Evolutionary conservation across 2,888 invertebrate species (phyloP), one percentile per base, ranked within the genome.

Genomic region (Agonopterix subpropinquella): DNA sequence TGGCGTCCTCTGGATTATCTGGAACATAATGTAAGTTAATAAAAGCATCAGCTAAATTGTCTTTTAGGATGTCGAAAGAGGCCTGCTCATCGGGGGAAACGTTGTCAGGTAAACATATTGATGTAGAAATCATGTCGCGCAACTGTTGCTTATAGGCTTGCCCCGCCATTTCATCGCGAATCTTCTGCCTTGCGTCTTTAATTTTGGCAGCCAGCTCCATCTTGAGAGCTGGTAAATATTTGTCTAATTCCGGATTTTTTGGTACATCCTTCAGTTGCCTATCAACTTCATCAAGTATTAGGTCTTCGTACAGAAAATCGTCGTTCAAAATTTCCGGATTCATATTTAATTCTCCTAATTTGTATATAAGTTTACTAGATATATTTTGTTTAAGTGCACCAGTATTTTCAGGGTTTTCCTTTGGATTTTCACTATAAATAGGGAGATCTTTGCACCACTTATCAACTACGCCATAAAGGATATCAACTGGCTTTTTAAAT

Each of bases 41-140:
- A 53, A 73, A 83, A 10, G 79, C 76, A 47, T 83, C 78, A 10
- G 71, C 74, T 42, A 83, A 46, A 49, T 65, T 65, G 37, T 80
- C 75, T 64, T 76, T 80, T 1, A 81, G 53, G 4, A 64, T 45
- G 53, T 80, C 73, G 49, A 81, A 69, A 13, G 60, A 59, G 11
- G 61, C 65, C 48, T 61, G 52, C 52, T 73, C 73, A 9, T 74
- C 73, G 5, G n/a, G 11, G 5, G 67, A 47, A 2, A 66, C 37
- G 28, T 55, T 51, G 7, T 51, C 48, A n/a, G 54, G 50, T 10
- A 57, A 48, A n/a, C 73, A 70, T 35, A 78, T 53, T n/a, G 64
- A 64, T 11, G 62, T 66, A n/a, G 70, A 62, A 48, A 80, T 61
- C 4, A 62, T 57, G 36, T 77, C 68, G 35, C 66, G 65, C 37